These are phyloP conservation scores for Muschampia plurimacula DNA, from an alignment of 2,888 invertebrate genomes.

Conservation along the genomic window DNA sequence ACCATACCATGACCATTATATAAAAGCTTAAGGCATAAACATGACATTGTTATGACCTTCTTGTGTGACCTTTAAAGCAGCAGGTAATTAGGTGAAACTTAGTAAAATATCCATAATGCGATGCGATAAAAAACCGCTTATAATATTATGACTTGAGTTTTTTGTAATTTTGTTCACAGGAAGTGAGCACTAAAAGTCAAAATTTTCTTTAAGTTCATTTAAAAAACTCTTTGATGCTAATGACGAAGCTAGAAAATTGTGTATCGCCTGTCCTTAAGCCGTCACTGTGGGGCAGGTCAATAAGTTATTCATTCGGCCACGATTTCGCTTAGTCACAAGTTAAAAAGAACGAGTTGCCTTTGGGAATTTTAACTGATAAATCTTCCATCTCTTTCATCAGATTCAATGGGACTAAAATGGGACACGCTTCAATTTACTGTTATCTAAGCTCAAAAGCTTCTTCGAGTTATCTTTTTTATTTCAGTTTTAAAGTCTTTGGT, in stretches of 20 bases:
- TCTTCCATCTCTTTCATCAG: constrained; percentile 46
- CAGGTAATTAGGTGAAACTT: no score
- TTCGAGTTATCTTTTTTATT: constrained; percentile 16
- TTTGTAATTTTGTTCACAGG: background rate
- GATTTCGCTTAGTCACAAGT: constrained; percentile 63
- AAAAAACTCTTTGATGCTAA: background rate
- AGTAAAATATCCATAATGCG: background rate
- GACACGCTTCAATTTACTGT: constrained; percentile 36
- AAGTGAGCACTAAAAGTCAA: background rate
- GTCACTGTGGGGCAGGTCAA: constrained; percentile 13
- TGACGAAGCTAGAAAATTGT: background rate
- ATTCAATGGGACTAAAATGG: constrained; percentile 32
- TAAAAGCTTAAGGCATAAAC: no score
- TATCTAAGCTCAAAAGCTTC: constrained; percentile 30
- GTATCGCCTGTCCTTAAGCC: constrained; percentile 13
- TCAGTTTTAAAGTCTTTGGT: constrained; percentile 16
- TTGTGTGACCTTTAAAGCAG: no score
- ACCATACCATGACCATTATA: no score
- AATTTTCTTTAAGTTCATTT: background rate
- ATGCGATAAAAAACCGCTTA: background rate
- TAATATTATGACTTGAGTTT: background rate
- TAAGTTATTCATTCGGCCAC: constrained; percentile 43
- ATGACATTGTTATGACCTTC: background rate
- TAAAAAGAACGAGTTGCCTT: constrained; percentile 66
- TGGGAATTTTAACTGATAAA: constrained; percentile 69